Percentiles rank a stretch among this genome's conserved stretches.
Conservation (phyloP, 2,888 invertebrate species). For the Parascotia fuliginaria region DNA sequence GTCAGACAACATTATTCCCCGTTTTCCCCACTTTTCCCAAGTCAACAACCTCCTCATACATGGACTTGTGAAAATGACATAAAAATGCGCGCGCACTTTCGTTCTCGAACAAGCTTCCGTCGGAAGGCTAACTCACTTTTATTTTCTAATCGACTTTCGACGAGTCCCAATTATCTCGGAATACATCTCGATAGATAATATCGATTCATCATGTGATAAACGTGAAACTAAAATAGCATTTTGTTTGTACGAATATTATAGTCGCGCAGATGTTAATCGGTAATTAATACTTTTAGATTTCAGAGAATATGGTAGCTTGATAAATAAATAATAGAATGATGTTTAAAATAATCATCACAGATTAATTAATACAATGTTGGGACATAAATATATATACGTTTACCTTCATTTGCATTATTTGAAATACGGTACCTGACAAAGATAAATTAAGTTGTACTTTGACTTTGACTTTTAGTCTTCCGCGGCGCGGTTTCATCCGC, state of each 20-base stretch:
- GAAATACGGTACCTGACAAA: too few relatives aligned
- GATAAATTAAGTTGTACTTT: too few relatives aligned
- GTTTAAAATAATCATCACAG: too few relatives aligned
- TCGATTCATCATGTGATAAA: constrained; percentile 40
- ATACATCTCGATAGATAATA: constrained; percentile 36
- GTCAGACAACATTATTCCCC: constrained; percentile 40
- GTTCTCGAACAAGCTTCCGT: constrained; percentile 55
- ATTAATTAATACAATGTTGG: too few relatives aligned
- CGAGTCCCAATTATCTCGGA: constrained; percentile 40
- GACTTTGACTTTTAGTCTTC: too few relatives aligned
- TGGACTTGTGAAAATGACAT: constrained; percentile 64
- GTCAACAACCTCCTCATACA: constrained; percentile 40
- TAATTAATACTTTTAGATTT: too few relatives aligned
- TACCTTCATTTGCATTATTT: too few relatives aligned
- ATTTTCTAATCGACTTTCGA: constrained; percentile 49
- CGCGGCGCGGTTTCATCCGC: too few relatives aligned
- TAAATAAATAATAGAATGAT: too few relatives aligned
- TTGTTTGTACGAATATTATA: neutral
- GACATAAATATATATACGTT: too few relatives aligned
- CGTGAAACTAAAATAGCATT: constrained; percentile 8
- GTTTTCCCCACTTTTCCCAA: constrained; percentile 46
- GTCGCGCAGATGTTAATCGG: too few relatives aligned
- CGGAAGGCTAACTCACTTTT: constrained; percentile 48
- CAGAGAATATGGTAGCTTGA: too few relatives aligned
- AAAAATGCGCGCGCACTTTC: constrained; percentile 65